Conservation (phyloP, 2,113 vertebrate species). For the Macroglossus sobrinus region DNA sequence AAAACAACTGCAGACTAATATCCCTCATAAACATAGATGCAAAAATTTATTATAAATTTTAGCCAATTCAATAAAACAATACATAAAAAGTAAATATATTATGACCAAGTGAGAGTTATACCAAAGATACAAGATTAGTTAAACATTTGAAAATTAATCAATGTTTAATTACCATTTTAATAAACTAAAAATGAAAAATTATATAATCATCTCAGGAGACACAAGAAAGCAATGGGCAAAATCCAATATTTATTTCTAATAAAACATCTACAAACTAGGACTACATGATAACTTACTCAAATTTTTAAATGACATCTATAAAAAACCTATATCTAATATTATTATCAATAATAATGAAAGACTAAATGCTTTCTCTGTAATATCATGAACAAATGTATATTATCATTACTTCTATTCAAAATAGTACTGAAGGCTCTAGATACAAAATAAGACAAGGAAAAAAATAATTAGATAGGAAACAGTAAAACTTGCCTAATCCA, state of each 20-base stretch:
- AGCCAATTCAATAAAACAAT: not conserved
- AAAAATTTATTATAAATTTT: not conserved
- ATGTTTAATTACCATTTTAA: not conserved
- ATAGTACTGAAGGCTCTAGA: not conserved
- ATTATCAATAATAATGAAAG: not conserved
- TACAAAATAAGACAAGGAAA: not conserved
- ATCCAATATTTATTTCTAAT: not conserved
- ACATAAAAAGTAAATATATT: not conserved
- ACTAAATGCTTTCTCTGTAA: not conserved
- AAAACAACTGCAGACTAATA: not conserved
- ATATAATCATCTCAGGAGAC: not conserved
- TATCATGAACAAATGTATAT: not conserved
- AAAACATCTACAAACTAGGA: not conserved
- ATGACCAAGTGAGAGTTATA: not conserved
- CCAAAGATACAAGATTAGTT: not conserved
- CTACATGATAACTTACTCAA: not conserved
- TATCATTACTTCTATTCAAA: not conserved
- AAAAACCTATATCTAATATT: not conserved
- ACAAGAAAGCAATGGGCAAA: not conserved
- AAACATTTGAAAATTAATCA: constrained; percentile 22
- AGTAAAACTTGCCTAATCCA: not conserved
- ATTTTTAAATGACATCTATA: not conserved
- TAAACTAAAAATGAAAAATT: not conserved
- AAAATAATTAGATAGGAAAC: not conserved
- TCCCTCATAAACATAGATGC: not conserved